Evolutionary conservation across 1,140 invertebrate genomes (phyloP).

Genomic region (Mamestra configurata): DNA sequence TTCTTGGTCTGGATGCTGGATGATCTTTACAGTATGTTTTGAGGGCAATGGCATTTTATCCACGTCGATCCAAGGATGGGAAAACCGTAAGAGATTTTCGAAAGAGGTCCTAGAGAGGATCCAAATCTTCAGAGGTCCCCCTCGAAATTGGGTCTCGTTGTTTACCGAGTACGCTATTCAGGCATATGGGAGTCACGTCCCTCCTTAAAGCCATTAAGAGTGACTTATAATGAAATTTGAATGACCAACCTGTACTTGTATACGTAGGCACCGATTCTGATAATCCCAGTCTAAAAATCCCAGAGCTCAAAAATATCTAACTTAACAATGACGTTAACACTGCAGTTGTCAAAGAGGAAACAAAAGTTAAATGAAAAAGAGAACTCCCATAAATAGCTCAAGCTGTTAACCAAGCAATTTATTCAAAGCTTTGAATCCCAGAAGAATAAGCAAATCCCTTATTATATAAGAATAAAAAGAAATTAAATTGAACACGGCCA

Average conservation of each 20-base stretch:
- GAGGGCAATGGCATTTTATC: background rate
- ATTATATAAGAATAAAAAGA: constrained; percentile 40
- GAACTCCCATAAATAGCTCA: background rate
- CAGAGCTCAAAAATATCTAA: too few relatives aligned
- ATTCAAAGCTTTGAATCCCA: constrained; percentile 25
- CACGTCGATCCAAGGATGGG: too few relatives aligned
- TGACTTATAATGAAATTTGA: too few relatives aligned
- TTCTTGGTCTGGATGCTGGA: background rate
- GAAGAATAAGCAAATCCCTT: constrained; percentile 24
- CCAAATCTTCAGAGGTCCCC: background rate
- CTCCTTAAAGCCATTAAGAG: background rate
- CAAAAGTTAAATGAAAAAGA: background rate
- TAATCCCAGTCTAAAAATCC: too few relatives aligned
- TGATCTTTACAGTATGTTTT: background rate
- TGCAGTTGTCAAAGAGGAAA: background rate
- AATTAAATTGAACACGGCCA: constrained; percentile 39
- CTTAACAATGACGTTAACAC: too few relatives aligned
- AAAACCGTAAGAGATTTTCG: too few relatives aligned
- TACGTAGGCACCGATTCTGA: too few relatives aligned
- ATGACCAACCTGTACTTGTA: too few relatives aligned
- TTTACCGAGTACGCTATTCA: background rate
- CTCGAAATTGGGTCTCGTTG: background rate
- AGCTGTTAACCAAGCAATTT: constrained; percentile 1
- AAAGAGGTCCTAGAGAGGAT: too few relatives aligned
- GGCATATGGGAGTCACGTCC: too few relatives aligned